These are phyloP conservation scores for Pammene aurita DNA, from an alignment of 2,888 invertebrate genomes.

Conservation along the genomic window DNA sequence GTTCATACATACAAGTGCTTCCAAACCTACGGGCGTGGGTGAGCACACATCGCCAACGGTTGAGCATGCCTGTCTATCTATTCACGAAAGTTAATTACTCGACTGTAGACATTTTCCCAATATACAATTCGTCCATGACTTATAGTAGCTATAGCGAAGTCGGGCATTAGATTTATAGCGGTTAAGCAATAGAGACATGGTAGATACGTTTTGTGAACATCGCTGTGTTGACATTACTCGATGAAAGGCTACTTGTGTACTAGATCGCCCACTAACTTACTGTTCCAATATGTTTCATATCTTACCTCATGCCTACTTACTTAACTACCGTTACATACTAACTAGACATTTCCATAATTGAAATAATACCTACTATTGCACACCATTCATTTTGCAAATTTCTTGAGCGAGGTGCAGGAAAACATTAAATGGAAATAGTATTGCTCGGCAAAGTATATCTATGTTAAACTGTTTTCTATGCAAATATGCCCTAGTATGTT, in stretches of 20 bases:
- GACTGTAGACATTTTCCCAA: neutral
- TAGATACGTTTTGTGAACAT: neutral
- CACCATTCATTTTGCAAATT: neutral
- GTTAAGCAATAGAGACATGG: neutral
- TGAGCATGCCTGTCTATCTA: slow-evolving; percentile 35
- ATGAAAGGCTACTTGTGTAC: slow-evolving; percentile 39
- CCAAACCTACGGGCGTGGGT: slow-evolving; percentile 34
- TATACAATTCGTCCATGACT: neutral
- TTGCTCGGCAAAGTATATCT: slow-evolving; percentile 5
- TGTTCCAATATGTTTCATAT: slow-evolving; percentile 26
- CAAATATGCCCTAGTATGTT: slow-evolving; percentile 11
- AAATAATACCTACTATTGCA: slow-evolving; percentile 7
- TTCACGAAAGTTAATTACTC: neutral
- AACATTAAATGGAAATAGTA: slow-evolving; percentile 15
- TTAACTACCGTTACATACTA: slow-evolving; percentile 5
- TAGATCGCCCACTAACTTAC: slow-evolving; percentile 32
- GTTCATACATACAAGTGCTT: slow-evolving; percentile 32
- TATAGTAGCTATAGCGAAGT: neutral
- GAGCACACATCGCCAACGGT: slow-evolving; percentile 27
- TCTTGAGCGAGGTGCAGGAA: slow-evolving; percentile 1
- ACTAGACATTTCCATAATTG: neutral
- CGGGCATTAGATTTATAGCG: neutral
- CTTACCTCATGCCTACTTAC: slow-evolving; percentile 23
- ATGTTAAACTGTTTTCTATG: slow-evolving; percentile 13
- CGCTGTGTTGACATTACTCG: slow-evolving; percentile 35